Base-by-base conservation (phyloP, 64 coral and sea anemone genomes). In the Cladopsammia gracilis region DNA sequence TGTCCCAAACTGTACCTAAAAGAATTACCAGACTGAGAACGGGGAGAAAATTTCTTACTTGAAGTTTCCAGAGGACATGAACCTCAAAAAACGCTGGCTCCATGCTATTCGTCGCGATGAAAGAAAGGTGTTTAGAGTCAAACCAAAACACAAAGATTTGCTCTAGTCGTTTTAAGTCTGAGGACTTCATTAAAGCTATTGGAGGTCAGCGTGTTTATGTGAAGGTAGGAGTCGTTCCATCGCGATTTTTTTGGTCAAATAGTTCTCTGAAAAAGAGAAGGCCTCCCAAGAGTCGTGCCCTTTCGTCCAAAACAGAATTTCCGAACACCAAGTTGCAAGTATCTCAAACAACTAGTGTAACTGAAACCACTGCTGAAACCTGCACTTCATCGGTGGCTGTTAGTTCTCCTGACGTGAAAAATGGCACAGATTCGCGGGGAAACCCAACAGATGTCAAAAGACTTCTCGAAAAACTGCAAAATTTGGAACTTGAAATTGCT, bases 211-310 rank as follows among this genome's bases (percentile, higher is more conserved):
- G 60, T 19, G 60, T 62, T 62, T 15, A 62, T 62, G 60, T 62
- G 60, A 62, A 62, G 60, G 60, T 4, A 62, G 60, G 16, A 18
- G 11, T 56, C 15, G 19, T 53, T 5, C 75, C 48, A 52, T 77
- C 19, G 3, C 75, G 47, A 9, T 77, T 77, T 77, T n/a, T 77
- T 52, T 77, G 75, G 75, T 77, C 75, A 52, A 15, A 77, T 22
- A 56, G 75, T 56, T 77, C 50, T 77, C 75, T 5, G 75, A 6
- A n/a, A 77, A 58, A 56, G 49, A 23, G 75, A 77, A 56, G 20
- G 50, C 50, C 75, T 56, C 50, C 48, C 23, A 77, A 75, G 14
- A 54, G 75, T n/a, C 1, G 20, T 14, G 15, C 9, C 4, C n/a
- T 51, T 77, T 77, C 23, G 23, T 24, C 7, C 23, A 9, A 24